Evolutionary conservation across 2,113 vertebrate species (phyloP), one percentile per base, ranked within the genome.

Genomic region (Scopus umbretta): DNA sequence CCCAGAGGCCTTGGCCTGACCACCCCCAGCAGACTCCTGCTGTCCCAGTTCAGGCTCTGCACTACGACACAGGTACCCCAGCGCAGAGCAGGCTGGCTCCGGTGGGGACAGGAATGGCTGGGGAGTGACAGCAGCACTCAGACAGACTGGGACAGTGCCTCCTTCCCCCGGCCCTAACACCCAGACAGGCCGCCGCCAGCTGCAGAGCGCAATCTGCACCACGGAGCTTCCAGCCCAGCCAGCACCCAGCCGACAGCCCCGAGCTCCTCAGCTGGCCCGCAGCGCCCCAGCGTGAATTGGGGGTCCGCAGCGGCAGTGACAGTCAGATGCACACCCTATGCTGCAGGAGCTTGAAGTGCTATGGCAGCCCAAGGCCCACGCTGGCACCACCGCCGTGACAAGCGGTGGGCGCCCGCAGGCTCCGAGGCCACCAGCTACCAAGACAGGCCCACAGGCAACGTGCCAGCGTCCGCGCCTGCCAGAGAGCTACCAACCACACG

Each of bases 401-500:
- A 10, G 17, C 9, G 9, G 65, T 1, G 11, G 13, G 59, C 26
- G 32, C 42, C 34, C 3, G 2, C 4, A 29, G 58, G 23, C 58
- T 63, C 40, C 2, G 10, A 40, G 75, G 65, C 65, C 65, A 38
- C 27, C 20, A 30, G 72, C 25, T 20, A 23, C 30, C 29, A 16
- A 43, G 36, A 34, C 0, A 2, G 38, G 47, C 38, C 29, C 18
- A 6, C 5, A 7, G 26, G 29, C 32, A 45, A 21, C 0, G 1
- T 27, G 30, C 13, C 66, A 15, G 27, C 0, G 3, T 9, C 36
- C 17, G 59, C 59, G 36, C 30, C 32, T 30, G 29, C 8, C 1
- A 1, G 9, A 7, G 6, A 29, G n/a, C 42, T n/a, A 27, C n/a
- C 23, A 16, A 8, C 17, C 4, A 2, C 38, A 52, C 0, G 5